Evolutionary conservation across 2,113 vertebrate genomes (phyloP).

Genomic region (Eudorcas thomsonii): DNA sequence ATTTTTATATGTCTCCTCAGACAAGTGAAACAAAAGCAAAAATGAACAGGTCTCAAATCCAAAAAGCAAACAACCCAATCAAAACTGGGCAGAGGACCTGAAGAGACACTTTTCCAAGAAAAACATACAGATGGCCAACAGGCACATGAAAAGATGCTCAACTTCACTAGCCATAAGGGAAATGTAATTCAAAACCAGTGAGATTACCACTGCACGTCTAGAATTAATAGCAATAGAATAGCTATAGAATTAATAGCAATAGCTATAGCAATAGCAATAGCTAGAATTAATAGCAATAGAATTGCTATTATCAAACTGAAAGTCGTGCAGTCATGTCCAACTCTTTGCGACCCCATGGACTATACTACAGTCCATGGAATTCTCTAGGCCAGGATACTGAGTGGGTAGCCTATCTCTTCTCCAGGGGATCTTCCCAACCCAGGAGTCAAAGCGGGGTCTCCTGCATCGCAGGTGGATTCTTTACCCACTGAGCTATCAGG

Average conservation of each 20-base stretch:
- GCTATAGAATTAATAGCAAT: no score
- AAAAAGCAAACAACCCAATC: not conserved
- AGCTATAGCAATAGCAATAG: no score
- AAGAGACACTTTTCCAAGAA: not conserved
- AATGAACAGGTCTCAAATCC: not conserved
- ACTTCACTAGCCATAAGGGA: not conserved
- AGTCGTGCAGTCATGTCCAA: rapidly evolving
- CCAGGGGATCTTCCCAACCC: not conserved
- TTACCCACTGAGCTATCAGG: not conserved
- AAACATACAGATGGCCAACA: not conserved
- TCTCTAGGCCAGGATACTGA: not conserved
- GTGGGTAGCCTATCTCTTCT: not conserved
- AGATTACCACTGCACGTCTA: not conserved
- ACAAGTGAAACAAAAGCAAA: not conserved
- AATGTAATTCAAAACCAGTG: not conserved
- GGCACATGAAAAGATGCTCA: not conserved
- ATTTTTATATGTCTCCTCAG: not conserved
- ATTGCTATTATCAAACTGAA: not conserved
- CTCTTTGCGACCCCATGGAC: not conserved
- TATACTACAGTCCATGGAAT: not conserved
- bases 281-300: no score
- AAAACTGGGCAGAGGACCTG: not conserved
- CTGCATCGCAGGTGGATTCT: not conserved
- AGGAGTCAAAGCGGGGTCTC: not conserved
- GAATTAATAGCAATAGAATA: no score